Conservation (phyloP, 2,797 vertebrate genomes). For the Sebastes melanostomus region DNA sequence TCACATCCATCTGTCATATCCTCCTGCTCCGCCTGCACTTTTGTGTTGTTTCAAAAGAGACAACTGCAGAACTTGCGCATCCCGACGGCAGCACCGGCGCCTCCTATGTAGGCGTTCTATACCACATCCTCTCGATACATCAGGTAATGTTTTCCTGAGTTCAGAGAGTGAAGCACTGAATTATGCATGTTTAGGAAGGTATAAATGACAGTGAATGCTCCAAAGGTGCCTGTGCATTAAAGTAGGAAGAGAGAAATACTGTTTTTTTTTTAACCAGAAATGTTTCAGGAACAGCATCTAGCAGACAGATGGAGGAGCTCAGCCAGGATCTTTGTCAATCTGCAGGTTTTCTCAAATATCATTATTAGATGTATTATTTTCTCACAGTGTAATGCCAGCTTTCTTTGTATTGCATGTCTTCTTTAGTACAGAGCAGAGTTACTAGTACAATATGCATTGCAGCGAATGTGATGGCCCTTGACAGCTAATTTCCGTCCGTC, state of each 20-base stretch:
- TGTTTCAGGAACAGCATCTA: background rate
- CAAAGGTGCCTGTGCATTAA: slow-evolving; percentile 17
- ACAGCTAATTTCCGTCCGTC: slow-evolving; percentile 32
- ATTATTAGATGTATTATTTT: slow-evolving; percentile 15
- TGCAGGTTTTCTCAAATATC: slow-evolving; percentile 3
- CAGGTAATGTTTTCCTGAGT: slow-evolving; percentile 36
- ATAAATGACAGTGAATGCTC: slow-evolving; percentile 42
- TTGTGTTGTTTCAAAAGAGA: slow-evolving; percentile 51
- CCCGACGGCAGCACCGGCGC: background rate
- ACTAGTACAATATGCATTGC: background rate
- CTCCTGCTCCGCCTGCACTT: slow-evolving; percentile 49
- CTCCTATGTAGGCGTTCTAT: slow-evolving; percentile 24
- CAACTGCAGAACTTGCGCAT: slow-evolving; percentile 21
- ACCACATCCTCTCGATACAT: background rate
- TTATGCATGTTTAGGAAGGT: slow-evolving; percentile 48
- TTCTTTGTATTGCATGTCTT: slow-evolving; percentile 3
- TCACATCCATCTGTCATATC: slow-evolving; percentile 66
- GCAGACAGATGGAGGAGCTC: slow-evolving; percentile 5
- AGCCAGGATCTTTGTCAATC: slow-evolving; percentile 8
- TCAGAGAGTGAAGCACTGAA: slow-evolving; percentile 43
- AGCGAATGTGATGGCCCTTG: background rate
- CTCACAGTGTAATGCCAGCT: background rate
- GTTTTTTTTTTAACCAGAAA: background rate
- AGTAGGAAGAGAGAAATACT: background rate
- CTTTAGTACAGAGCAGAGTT: slow-evolving; percentile 9